Base-by-base conservation (phyloP, 2,888 invertebrate species). In the Epinotia brunnichana region DNA sequence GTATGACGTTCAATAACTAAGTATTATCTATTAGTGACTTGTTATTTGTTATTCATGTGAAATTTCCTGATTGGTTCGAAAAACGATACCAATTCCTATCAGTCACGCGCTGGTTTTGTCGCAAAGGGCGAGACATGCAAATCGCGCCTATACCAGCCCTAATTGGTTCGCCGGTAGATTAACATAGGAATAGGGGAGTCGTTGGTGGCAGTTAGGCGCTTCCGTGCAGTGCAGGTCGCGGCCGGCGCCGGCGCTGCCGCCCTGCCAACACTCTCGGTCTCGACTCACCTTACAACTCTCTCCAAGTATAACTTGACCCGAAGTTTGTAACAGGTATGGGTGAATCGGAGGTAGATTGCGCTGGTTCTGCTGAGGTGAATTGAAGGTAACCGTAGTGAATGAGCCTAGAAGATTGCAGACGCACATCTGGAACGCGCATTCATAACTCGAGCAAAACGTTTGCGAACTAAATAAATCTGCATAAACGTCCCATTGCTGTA, bases 111-210 rank as follows among this genome's bases (percentile, higher is more conserved):
- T 79, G 79, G 82, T 83, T 85, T 82, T 82, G 77, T 82, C 83
- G 87, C 88, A 90, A 90, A 89, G 87, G 86, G 85, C 82, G 85
- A 85, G 85, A 86, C 87, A 90, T 90, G 91, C 90, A 91, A 91
- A 92, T 92, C 86, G 84, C 77, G 81, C 78, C 84, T 85, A 84
- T 85, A 91, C 90, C 90, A 84, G 82, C 79, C 83, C 84, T 85
- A 85, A 87, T 85, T 87, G 88, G 87, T 56, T 87, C 82, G 81
- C 82, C 76, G 75, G 75, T 80, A 80, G 85, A 92, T 93, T 93
- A 89, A 90, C 92, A 93, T 92, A 92, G 91, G 87, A 92, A 92
- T 91, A 85, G 90, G 80, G 80, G 77, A 85, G 82, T 81, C 83
- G 82, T 83, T 83, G 81, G 83, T 80, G 83, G 87, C 85, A 89